These are phyloP conservation scores for Anomalospiza imberbis DNA, from an alignment of 2,797 vertebrate species.

Conservation along the genomic window DNA sequence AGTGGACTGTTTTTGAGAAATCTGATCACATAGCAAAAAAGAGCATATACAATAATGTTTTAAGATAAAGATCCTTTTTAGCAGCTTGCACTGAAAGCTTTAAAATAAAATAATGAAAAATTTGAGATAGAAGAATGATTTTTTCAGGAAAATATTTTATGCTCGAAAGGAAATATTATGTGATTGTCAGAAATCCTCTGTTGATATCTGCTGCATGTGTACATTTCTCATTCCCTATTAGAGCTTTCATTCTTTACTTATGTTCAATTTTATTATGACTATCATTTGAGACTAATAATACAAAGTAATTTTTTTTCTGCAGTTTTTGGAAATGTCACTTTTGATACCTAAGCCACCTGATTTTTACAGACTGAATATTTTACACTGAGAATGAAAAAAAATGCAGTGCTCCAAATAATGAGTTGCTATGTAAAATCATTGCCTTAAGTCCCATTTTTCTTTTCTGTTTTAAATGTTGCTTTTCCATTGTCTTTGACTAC, in stretches of 20 bases:
- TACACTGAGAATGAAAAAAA: not conserved
- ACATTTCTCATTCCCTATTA: not conserved
- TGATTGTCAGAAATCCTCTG: not conserved
- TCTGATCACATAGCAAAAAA: not conserved
- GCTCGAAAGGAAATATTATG: not conserved
- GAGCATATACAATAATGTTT: not conserved
- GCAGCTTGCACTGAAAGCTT: not conserved
- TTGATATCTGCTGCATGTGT: not conserved
- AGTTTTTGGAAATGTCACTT: not conserved
- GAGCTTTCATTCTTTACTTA: not conserved
- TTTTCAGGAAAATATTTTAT: not conserved
- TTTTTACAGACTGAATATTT: not conserved
- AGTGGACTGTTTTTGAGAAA: not conserved
- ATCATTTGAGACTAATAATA: not conserved
- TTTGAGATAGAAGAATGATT: not conserved
- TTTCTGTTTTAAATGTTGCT: not conserved
- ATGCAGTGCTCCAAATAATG: not conserved
- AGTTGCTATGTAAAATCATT: not conserved
- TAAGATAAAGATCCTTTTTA: not conserved
- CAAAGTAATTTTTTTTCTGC: not conserved
- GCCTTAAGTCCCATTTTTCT: not conserved
- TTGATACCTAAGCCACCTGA: not conserved
- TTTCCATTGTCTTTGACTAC: not conserved
- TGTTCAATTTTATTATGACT: not conserved
- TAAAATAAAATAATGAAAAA: not conserved